Evolutionary conservation across 2,888 invertebrate genomes (phyloP).

Genomic region (Chymomyza procnemis): DNA sequence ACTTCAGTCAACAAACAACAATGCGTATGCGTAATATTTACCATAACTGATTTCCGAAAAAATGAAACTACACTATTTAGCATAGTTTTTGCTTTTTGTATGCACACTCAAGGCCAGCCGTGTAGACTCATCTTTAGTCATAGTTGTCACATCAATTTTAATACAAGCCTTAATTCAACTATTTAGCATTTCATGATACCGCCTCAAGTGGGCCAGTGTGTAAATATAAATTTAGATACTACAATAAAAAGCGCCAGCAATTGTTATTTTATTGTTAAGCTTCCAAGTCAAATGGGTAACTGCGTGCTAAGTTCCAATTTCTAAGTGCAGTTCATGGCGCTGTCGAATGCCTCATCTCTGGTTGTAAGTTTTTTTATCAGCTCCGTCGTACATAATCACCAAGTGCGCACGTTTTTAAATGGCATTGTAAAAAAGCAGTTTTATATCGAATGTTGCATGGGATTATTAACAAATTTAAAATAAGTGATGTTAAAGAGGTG

Average conservation of each 20-base stretch:
- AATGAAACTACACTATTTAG: background rate
- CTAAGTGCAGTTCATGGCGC: background rate
- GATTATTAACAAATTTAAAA: background rate
- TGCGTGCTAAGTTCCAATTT: background rate
- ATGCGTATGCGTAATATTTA: background rate
- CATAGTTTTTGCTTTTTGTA: background rate
- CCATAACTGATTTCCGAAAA: background rate
- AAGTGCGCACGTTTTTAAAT: constrained; percentile 39
- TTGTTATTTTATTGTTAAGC: background rate
- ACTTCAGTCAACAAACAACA: background rate
- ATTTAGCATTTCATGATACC: background rate
- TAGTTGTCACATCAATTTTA: background rate
- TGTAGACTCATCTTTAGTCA: too few species aligned
- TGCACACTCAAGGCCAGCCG: background rate
- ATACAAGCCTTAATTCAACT: background rate
- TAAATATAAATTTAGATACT: background rate
- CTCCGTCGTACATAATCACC: background rate
- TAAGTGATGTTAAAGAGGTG: background rate
- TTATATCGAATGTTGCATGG: background rate
- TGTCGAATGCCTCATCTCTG: background rate
- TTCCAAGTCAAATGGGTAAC: background rate
- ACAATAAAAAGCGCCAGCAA: background rate
- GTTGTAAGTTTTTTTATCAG: background rate
- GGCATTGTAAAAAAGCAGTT: constrained; percentile 23
- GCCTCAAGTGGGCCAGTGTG: background rate